Evolutionary conservation across 2,888 invertebrate genomes (phyloP).

Genomic region (Myathropa florea): DNA sequence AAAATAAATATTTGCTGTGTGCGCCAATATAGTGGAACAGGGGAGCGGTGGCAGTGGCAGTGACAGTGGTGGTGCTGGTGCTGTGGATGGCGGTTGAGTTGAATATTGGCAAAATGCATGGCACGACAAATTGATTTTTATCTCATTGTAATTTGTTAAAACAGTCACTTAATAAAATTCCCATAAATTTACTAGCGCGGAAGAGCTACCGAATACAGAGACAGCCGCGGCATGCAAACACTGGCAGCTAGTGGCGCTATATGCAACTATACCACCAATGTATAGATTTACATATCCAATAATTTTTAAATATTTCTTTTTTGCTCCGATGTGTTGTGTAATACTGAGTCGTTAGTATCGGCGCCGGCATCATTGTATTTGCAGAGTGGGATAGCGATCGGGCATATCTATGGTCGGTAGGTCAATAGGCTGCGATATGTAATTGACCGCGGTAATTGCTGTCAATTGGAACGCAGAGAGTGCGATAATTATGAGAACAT

Average conservation of each 20-base stretch:
- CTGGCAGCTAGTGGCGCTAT: slow-evolving; percentile 59
- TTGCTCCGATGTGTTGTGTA: slow-evolving; percentile 16
- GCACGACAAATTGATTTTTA: slow-evolving; percentile 72
- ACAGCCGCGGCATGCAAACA: slow-evolving; percentile 43
- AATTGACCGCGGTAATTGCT: slow-evolving; percentile 57
- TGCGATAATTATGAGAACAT: slow-evolving; percentile 45
- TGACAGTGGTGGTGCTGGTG: background rate
- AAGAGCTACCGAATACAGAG: slow-evolving; percentile 58
- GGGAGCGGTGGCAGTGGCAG: background rate
- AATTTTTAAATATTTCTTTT: slow-evolving; percentile 22
- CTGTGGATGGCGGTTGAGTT: slow-evolving; percentile 41
- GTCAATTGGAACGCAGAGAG: slow-evolving; percentile 51
- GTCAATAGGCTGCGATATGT: slow-evolving; percentile 56
- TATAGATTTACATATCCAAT: background rate
- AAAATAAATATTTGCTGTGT: slow-evolving; percentile 62
- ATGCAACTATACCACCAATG: background rate
- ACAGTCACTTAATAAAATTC: slow-evolving; percentile 73
- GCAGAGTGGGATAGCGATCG: slow-evolving; percentile 33
- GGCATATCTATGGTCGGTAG: slow-evolving; percentile 34
- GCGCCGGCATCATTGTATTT: slow-evolving; percentile 36
- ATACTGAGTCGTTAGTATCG: slow-evolving; percentile 51
- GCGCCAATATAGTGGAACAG: slow-evolving; percentile 9
- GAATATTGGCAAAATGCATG: slow-evolving; percentile 70
- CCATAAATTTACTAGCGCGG: slow-evolving; percentile 72
- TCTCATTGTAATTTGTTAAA: slow-evolving; percentile 73